Evolutionary conservation across 2,888 invertebrate genomes (phyloP).

Genomic region (Yponomeuta sedellus): DNA sequence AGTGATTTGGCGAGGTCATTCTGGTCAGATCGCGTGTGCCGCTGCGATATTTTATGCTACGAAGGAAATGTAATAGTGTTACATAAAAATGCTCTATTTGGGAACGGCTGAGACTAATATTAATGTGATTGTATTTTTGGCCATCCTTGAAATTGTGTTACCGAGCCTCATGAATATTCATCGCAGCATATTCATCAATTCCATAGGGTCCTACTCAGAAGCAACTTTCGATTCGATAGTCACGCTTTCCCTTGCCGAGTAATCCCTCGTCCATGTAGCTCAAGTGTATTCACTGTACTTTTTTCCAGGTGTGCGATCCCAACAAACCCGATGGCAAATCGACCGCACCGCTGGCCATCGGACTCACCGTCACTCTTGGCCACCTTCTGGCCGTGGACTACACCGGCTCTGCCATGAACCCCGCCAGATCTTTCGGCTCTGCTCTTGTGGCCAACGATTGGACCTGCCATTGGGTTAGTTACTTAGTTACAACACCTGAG

Average conservation of each 20-base stretch:
- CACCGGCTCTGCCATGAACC: constrained; percentile 95
- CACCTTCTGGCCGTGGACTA: constrained; percentile 90
- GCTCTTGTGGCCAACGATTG: constrained; percentile 86
- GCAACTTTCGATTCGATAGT: background rate
- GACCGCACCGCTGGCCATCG: constrained; percentile 91
- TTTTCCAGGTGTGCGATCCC: constrained; percentile 78
- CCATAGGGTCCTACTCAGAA: background rate
- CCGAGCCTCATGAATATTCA: background rate
- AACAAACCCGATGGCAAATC: constrained; percentile 87
- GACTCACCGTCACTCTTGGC: constrained; percentile 88
- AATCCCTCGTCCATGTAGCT: too few species aligned
- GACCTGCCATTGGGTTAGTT: constrained; percentile 92
- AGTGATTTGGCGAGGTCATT: constrained; percentile 11
- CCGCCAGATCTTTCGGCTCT: constrained; percentile 91
- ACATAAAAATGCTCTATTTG: constrained; percentile 1
- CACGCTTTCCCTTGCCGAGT: too few species aligned
- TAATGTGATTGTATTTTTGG: constrained; percentile 3
- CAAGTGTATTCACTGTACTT: background rate
- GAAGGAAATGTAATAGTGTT: constrained; percentile 11
- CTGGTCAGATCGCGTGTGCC: constrained; percentile 10
- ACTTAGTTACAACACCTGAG: too few species aligned
- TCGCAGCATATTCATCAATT: background rate
- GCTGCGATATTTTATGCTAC: constrained; percentile 14
- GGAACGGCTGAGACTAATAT: background rate
- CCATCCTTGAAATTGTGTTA: constrained; percentile 2